phyloP scores from a whole-genome alignment of 2,888 invertebrate genomes.

The Zaprionus obscuricornis region DNA sequence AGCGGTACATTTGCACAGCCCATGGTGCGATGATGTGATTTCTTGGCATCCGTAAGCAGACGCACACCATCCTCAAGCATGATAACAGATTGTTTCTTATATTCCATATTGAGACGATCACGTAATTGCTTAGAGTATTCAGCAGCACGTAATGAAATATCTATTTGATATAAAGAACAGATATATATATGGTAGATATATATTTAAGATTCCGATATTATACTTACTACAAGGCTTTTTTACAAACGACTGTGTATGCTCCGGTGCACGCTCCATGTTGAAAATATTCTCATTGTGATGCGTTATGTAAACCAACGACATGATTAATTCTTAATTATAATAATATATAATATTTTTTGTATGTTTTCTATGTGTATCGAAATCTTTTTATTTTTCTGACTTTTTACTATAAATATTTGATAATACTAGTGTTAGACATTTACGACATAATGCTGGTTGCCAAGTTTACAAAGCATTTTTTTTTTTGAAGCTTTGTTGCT shows the following conservation, averaged over 20 bases:
- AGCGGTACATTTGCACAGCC: conserved; percentile 87
- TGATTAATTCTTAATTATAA: conserved; percentile 63
- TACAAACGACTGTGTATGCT: conserved; percentile 1
- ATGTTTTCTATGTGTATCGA: conserved; percentile 26
- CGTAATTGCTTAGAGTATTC: conserved; percentile 32
- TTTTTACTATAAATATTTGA: conserved; percentile 20
- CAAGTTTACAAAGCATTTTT: no score
- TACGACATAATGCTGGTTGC: no score
- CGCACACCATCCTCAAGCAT: conserved; percentile 77
- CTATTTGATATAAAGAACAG: neutral
- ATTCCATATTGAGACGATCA: conserved; percentile 47
- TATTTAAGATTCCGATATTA: neutral
- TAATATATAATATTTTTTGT: conserved; percentile 15
- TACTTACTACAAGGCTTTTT: conserved; percentile 6
- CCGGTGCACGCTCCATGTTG: conserved; percentile 77
- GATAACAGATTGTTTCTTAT: conserved; percentile 80
- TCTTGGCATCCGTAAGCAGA: conserved; percentile 83
- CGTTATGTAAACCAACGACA: conserved; percentile 88
- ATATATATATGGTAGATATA: neutral
- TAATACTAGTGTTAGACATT: conserved; percentile 19
- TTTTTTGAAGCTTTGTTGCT: conserved; percentile 19
- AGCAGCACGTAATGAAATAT: conserved; percentile 18
- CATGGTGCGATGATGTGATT: conserved; percentile 86
- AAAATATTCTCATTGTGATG: conserved; percentile 88
- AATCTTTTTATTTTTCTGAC: no score